Evolutionary conservation across 2,113 vertebrate genomes (phyloP), one percentile per base, ranked within the genome.

Genomic region (Aegotheles bennettii): DNA sequence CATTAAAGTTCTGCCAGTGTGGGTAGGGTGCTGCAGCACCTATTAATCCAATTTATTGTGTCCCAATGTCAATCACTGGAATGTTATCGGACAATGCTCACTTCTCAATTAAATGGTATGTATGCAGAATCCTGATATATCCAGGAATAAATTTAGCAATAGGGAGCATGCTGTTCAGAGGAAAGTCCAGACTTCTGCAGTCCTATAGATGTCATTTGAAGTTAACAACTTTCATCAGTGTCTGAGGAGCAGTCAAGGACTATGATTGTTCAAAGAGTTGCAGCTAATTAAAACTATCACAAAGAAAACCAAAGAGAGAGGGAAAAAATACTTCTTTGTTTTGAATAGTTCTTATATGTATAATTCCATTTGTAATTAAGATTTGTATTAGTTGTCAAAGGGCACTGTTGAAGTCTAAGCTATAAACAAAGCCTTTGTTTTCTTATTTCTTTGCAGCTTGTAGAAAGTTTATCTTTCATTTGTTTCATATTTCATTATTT

Each of bases 331-430:
- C 79, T 95, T 64, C 88, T 94, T 95, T 96, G 88, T 95, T 97
- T 92, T 88, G 78, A 94, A 77, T 81, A 74, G 57, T 91, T 93
- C 94, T 97, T 95, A 93, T 93, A 97, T 97, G 96, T 94, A 97
- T 97, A 97, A 97, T 97, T 97, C 97, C 88, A 96, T 97, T 97
- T 97, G 95, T 97, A 97, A 94, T 97, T 97, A 97, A 94, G 95
- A 94, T 90, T 90, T 95, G 84, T 83, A 88, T 90, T 91, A 50
- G 90, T 83, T 96, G 96, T 96, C 92, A 96, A 94, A 96, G 95
- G 94, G 87, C 89, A 94, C 76, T 47, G 92, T 87, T 96, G 95
- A 96, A 96, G 73, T 88, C 94, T 97, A 94, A 96, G 95, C 73
- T 96, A 84, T 95, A 97, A 96, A 97, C 94, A 97, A 97, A 96